Evolutionary conservation across 2,113 vertebrate genomes (phyloP), one percentile per base, ranked within the genome.

Genomic region (Artemisiospiza belli): DNA sequence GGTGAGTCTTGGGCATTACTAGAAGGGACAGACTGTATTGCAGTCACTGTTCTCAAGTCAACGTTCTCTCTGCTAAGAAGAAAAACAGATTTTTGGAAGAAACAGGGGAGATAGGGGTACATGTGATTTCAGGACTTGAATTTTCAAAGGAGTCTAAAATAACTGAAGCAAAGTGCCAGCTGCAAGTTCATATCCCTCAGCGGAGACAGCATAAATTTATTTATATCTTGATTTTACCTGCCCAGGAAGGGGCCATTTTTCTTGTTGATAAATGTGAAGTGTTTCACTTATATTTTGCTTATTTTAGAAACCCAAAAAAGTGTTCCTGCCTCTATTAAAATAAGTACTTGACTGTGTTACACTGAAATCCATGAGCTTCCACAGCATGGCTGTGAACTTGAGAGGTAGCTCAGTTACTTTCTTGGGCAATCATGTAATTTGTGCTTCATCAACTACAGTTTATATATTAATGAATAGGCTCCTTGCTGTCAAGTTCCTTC

Each of bases 391-490:
- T 91, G 63, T 12, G 1, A 83, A 68, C 75, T 96, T 86, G 41
- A 97, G 89, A 96, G 84, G 44, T 78, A 75, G 82, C 41, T 91
- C 84, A 41, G 91, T 93, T 94, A 82, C 81, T 83, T 91, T 91
- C 76, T 73, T 3, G 5, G n/a, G 84, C 84, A 96, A 94, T 96
- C 89, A 94, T 83, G 83, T 93, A 49, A 93, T 91, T 96, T 84
- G 73, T 83, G 69, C 87, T 94, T 93, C 92, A 85, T 95, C 94
- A 95, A 37, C 72, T 80, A 59, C 63, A 43, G 77, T 86, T 96
- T 91, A 87, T 94, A 74, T 83, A 87, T 92, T 94, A 91, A 96
- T 96, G 73, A 96, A 90, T 46, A 86, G 85, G 80, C 74, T 89
- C 67, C 95, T 89, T 86, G 59, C 68, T 94, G 89, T 89, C 89